Percentiles rank a stretch among this genome's conserved stretches.
These are phyloP conservation scores for Oreonectes daqikongensis DNA, from an alignment of 2,797 vertebrate genomes.

Conservation along the genomic window DNA sequence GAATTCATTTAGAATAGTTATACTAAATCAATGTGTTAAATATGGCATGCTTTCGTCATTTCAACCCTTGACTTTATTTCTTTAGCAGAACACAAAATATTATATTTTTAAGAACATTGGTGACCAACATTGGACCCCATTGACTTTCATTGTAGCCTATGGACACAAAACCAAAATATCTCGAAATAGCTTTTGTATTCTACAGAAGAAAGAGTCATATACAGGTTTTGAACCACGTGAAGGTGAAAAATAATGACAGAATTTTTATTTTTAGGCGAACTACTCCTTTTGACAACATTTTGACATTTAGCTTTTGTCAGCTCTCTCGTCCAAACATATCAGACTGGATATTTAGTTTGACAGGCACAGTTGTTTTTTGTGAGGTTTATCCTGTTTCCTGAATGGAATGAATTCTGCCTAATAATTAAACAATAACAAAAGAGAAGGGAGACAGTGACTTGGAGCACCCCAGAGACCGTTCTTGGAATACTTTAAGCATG, in stretches of 20 bases:
- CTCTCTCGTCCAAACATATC: constrained; percentile 34
- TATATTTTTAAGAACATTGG: no score
- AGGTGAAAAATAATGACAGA: no score
- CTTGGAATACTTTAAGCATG: constrained; percentile 58
- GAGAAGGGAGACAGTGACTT: constrained; percentile 45
- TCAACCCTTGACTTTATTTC: no score
- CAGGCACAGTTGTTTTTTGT: constrained; percentile 47
- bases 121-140: no score
- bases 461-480: constrained; percentile 54
- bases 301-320: constrained; percentile 20
- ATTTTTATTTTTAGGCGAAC: no score
- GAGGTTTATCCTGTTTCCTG: constrained; percentile 45
- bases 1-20: neutral
- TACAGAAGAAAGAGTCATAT: no score
- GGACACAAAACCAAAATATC: no score
- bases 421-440: constrained; percentile 60
- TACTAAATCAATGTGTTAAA: neutral
- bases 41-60: neutral
- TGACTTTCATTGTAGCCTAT: no score
- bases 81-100: no score
- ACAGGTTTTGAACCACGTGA: no score
- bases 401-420: constrained; percentile 50
- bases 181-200: no score
- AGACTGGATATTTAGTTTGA: constrained; percentile 50
- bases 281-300: no score